These are phyloP conservation scores for Hydrocynus forskahlii DNA, from an alignment of 2,797 vertebrate species.

Conservation along the genomic window DNA sequence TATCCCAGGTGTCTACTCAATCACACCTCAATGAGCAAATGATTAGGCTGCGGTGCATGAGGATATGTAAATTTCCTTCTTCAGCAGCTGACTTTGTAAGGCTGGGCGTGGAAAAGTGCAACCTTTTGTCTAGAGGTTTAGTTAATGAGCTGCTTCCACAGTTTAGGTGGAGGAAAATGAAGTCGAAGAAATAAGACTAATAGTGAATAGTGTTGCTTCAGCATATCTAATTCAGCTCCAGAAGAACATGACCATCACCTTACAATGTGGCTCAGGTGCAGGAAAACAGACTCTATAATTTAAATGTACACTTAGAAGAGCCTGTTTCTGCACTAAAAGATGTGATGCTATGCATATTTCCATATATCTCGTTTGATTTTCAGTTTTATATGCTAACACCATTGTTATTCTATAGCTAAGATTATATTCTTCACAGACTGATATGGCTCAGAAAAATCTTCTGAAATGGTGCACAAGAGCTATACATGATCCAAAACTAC, in stretches of 20 bases:
- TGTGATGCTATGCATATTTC: too few relatives aligned
- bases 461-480: too few relatives aligned
- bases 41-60: constrained; percentile 35
- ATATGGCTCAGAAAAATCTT: too few relatives aligned
- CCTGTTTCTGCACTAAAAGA: too few relatives aligned
- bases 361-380: too few relatives aligned
- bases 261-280: background rate
- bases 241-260: background rate
- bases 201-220: background rate
- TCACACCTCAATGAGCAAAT: constrained; percentile 28
- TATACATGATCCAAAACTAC: too few relatives aligned
- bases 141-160: constrained; percentile 13
- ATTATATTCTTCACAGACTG: too few relatives aligned
- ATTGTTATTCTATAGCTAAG: too few relatives aligned
- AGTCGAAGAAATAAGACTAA: constrained; percentile 18
- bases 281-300: too few relatives aligned
- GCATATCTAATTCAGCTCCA: background rate
- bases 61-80: constrained; percentile 8
- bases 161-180: background rate
- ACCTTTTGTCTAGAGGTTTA: constrained; percentile 26
- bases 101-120: constrained; percentile 5
- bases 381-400: too few relatives aligned
- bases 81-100: constrained; percentile 26
- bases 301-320: too few relatives aligned
- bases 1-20: constrained; percentile 26